Conservation (phyloP, 2,888 invertebrate genomes). For the Drosophila mettleri region DNA sequence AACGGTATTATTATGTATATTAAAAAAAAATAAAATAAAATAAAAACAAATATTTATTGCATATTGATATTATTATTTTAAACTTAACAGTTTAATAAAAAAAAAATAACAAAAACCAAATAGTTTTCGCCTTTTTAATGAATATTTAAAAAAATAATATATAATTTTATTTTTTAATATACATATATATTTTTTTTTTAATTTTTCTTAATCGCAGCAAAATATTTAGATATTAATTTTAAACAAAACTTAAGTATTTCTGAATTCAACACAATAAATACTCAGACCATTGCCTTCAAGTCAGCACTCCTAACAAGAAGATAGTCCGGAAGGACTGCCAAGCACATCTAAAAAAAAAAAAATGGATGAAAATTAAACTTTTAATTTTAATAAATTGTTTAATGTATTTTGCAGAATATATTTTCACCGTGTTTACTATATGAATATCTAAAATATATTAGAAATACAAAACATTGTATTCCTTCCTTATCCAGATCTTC, state of each 20-base stretch:
- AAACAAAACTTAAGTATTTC: not conserved
- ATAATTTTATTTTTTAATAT: too few relatives aligned
- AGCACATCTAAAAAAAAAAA: too few relatives aligned
- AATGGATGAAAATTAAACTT: too few relatives aligned
- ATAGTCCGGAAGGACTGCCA: not conserved
- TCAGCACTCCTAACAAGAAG: not conserved
- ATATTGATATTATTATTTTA: conserved; percentile 78
- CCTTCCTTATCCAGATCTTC: too few relatives aligned
- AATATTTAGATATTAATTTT: not conserved
- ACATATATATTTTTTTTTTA: too few relatives aligned
- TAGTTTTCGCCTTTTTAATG: not conserved
- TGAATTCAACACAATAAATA: not conserved
- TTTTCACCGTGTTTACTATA: too few relatives aligned
- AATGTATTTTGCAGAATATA: too few relatives aligned
- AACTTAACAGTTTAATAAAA: conserved; percentile 82
- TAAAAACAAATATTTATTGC: conserved; percentile 69
- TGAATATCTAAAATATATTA: too few relatives aligned
- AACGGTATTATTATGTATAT: conserved; percentile 78
- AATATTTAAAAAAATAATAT: too few relatives aligned
- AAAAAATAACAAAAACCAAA: conserved; percentile 34
- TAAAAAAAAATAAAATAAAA: conserved; percentile 68
- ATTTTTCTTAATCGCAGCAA: not conserved
- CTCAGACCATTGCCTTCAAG: not conserved
- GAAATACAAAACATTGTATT: too few relatives aligned
- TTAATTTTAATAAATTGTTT: too few relatives aligned